phyloP scores from a whole-genome alignment of 2,888 invertebrate genomes.

The Limenitis arthemis region DNA sequence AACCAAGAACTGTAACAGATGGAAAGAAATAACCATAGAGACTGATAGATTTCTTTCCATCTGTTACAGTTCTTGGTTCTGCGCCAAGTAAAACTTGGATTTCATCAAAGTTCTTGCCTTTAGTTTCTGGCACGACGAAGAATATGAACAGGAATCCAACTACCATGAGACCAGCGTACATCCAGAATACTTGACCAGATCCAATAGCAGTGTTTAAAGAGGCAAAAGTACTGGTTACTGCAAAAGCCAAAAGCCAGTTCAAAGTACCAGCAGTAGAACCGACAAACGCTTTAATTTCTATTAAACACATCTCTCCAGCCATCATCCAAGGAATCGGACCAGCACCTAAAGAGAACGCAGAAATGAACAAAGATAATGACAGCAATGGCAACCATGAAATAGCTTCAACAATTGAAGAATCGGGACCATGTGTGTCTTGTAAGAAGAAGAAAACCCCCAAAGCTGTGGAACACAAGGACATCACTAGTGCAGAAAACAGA shows the following conservation, averaged over 20 bases:
- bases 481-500: slow-evolving; percentile 77
- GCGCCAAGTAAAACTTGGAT: slow-evolving; percentile 70
- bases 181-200: slow-evolving; percentile 78
- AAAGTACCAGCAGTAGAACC: slow-evolving; percentile 84
- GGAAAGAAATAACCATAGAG: slow-evolving; percentile 45
- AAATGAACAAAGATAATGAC: slow-evolving; percentile 81
- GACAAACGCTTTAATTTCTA: slow-evolving; percentile 83
- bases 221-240: slow-evolving; percentile 82
- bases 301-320: slow-evolving; percentile 83
- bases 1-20: slow-evolving; percentile 35
- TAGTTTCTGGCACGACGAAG: slow-evolving; percentile 77
- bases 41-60: slow-evolving; percentile 51
- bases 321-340: slow-evolving; percentile 94
- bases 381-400: slow-evolving; percentile 83
- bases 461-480: slow-evolving; percentile 79
- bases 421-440: slow-evolving; percentile 41
- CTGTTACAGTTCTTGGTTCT: slow-evolving; percentile 35
- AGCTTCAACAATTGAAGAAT: slow-evolving; percentile 51
- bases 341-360: slow-evolving; percentile 86
- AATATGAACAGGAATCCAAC: slow-evolving; percentile 78
- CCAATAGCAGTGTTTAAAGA: slow-evolving; percentile 72
- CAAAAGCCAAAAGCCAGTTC: slow-evolving; percentile 87
- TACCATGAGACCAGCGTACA: slow-evolving; percentile 78
- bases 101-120: slow-evolving; percentile 79
- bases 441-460: slow-evolving; percentile 80